Conservation (phyloP, 37 sponge, comb jelly and placozoan species). For the Tethya wilhelma region DNA sequence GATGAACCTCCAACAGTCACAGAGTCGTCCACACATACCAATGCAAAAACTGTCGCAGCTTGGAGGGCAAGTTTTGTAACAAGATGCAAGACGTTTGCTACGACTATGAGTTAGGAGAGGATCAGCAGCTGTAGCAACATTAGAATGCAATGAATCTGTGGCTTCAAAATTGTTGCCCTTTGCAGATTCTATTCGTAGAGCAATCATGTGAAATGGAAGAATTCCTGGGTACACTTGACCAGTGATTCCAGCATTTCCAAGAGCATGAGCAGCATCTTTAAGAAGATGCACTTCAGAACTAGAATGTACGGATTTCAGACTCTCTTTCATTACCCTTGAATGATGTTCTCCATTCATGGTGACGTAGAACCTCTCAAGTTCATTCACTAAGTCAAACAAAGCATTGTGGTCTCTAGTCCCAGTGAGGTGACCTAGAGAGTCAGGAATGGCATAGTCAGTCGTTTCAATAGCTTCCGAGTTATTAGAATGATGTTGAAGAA, state of each 20-base stretch:
- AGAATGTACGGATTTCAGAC: not conserved
- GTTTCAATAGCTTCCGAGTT: not conserved
- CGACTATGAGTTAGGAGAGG: not conserved
- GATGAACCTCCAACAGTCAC: constrained; percentile 74
- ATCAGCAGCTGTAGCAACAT: not conserved
- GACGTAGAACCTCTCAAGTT: not conserved
- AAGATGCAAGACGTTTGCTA: not conserved
- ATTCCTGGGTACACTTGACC: constrained; percentile 15
- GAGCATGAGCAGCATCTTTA: not conserved
- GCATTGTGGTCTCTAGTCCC: not conserved
- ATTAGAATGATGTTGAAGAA: not conserved
- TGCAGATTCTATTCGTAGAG: constrained; percentile 2
- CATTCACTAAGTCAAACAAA: not conserved
- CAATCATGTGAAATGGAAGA: constrained; percentile 36
- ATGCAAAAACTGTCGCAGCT: constrained; percentile 57
- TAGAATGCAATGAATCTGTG: too few species aligned
- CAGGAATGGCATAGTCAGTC: not conserved
- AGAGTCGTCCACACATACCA: constrained; percentile 72
- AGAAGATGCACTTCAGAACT: constrained; percentile 19
- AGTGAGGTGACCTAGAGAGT: not conserved
- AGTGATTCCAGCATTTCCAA: constrained; percentile 31
- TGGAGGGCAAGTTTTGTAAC: constrained; percentile 46
- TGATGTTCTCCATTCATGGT: too few species aligned
- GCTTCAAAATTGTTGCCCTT: not conserved
- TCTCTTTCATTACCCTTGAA: not conserved